Evolutionary conservation across 2,797 vertebrate species (phyloP), one percentile per base, ranked within the genome.

Genomic region (Acridotheres tristis): DNA sequence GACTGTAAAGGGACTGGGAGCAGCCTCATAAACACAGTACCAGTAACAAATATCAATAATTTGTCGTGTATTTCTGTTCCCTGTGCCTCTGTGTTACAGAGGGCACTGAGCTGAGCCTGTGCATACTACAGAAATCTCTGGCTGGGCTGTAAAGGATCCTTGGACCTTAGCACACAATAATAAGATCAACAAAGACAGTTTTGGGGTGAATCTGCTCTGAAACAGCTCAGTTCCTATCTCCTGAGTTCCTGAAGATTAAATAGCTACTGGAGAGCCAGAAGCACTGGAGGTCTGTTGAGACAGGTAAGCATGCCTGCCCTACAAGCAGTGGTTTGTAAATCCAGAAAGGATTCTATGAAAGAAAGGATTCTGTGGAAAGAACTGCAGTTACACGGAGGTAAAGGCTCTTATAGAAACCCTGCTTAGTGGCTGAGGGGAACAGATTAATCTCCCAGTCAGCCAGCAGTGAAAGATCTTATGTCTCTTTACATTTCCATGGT

Each of bases 361-460:
- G 58, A 81, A 16, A 40, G 40, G 18, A 11, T 23, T 45, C 53
- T n/a, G 17, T 48, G 42, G 80, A 58, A 59, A 81, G 54, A 81
- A 14, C 22, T 61, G 61, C 47, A 81, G 57, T 40, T 45, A 10
- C 47, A 76, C 42, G 65, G 42, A 36, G 3, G 4, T 21, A 65
- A 74, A 27, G 54, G 32, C 32, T 83, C 53, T 74, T n/a, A 38
- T 8, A 67, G 50, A 68, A 77, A 53, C 40, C 10, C 16, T 62
- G 38, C 19, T 68, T 16, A 15, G 77, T 23, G 66, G 58, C 43
- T 0, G 0, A 48, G 48, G 17, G 66, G 45, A 82, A 45, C 10
- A 68, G n/a, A 55, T 11, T 8, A 7, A 76, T 62, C 40, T 72
- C 47, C 16, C 0, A 0, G 16, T 9, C n/a, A 89, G 29, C 5